These are phyloP conservation scores for Bombylius discolor DNA, from an alignment of 2,888 invertebrate species.

Conservation along the genomic window DNA sequence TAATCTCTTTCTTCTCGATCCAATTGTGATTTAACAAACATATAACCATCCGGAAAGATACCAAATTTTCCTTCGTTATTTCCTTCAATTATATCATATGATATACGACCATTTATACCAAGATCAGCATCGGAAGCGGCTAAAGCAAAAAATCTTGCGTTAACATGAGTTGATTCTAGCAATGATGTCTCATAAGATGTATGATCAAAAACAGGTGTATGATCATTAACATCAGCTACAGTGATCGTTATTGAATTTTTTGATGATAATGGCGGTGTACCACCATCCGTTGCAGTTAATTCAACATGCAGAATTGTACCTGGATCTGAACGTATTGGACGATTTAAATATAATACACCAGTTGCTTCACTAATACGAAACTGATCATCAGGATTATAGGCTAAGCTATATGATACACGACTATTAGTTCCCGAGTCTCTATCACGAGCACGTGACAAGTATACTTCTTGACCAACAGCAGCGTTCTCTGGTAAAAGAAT, in stretches of 20 bases:
- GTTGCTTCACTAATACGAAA: slow-evolving; percentile 76
- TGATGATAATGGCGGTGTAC: slow-evolving; percentile 58
- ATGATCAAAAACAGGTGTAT: slow-evolving; percentile 86
- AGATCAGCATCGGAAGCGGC: slow-evolving; percentile 82
- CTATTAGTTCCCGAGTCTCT: slow-evolving; percentile 82
- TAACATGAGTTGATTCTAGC: slow-evolving; percentile 79
- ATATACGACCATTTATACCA: slow-evolving; percentile 63
- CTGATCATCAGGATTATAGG: slow-evolving; percentile 63
- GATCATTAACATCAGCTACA: slow-evolving; percentile 85
- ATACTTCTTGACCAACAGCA: slow-evolving; percentile 87
- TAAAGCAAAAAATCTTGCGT: slow-evolving; percentile 79
- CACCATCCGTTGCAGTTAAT: slow-evolving; percentile 76
- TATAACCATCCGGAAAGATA: slow-evolving; percentile 85
- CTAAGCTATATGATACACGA: slow-evolving; percentile 66
- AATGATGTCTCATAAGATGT: slow-evolving; percentile 87
- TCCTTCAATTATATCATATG: slow-evolving; percentile 74
- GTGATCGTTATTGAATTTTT: slow-evolving; percentile 58
- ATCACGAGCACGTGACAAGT: slow-evolving; percentile 75
- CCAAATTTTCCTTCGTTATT: slow-evolving; percentile 80
- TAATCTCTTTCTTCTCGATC: slow-evolving; percentile 87
- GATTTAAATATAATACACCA: slow-evolving; percentile 78
- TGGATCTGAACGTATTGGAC: slow-evolving; percentile 63
- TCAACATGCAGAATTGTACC: slow-evolving; percentile 58
- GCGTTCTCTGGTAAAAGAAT: slow-evolving; percentile 74
- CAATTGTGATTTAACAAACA: slow-evolving; percentile 73